Percentiles rank a stretch among this genome's conserved stretches.
Conservation (phyloP, 2,113 vertebrate genomes). For the Silurus glanis region DNA sequence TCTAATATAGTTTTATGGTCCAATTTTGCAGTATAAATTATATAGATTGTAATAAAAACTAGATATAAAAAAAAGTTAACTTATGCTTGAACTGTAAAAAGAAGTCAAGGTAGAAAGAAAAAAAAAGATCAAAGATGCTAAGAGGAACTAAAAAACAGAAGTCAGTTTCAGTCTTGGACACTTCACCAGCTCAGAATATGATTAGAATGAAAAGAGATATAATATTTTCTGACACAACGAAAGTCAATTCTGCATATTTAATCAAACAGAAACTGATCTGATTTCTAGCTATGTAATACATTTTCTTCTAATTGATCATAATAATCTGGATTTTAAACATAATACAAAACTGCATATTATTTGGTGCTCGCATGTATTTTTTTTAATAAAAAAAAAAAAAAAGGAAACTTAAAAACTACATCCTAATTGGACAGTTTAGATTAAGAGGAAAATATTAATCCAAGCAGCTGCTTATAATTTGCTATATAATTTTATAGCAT, state of each 20-base stretch:
- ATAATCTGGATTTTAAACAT: not conserved
- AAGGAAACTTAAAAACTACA: not conserved
- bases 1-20: not conserved
- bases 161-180: not conserved
- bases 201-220: not conserved
- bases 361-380: not conserved
- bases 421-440: not conserved
- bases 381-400: not conserved
- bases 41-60: not conserved
- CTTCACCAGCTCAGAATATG: not conserved
- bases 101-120: not conserved
- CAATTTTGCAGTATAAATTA: not conserved
- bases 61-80: not conserved
- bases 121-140: not conserved
- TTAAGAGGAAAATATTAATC: not conserved
- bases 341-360: not conserved
- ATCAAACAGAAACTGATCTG: not conserved
- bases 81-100: not conserved
- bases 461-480: not conserved
- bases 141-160: not conserved
- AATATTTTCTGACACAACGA: not conserved
- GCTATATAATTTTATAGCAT: not conserved
- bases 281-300: not conserved
- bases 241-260: not conserved
- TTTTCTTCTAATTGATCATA: not conserved